phyloP scores from a whole-genome alignment of 2,113 vertebrate species.

The Oryzias woworae region DNA sequence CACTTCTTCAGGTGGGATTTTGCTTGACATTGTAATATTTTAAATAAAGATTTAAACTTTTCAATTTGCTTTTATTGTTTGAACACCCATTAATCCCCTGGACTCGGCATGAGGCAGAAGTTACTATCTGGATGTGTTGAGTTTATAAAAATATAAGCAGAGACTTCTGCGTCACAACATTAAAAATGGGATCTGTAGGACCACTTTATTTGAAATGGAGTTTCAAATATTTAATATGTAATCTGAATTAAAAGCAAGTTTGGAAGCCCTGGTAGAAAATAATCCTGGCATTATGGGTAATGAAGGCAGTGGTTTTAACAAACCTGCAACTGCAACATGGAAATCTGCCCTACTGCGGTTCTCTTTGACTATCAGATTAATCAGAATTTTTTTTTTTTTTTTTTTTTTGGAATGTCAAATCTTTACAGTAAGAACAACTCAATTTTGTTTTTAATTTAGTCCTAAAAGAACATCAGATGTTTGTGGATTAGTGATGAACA shows the following conservation, averaged over 20 bases:
- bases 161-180: neutral
- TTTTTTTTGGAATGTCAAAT: too few species aligned
- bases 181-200: neutral
- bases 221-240: too few species aligned
- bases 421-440: too few species aligned
- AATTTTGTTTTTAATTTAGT: too few species aligned
- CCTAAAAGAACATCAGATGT: too few species aligned
- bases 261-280: neutral
- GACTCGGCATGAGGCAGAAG: too few species aligned
- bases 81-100: neutral
- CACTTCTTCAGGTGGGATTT: too few species aligned
- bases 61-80: neutral
- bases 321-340: neutral
- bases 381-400: too few species aligned
- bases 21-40: neutral
- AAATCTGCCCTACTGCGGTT: too few species aligned
- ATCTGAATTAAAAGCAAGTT: neutral
- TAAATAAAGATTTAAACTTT: neutral
- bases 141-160: neutral
- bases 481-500: neutral
- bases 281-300: constrained; percentile 2
- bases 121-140: too few species aligned
- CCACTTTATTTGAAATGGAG: too few species aligned
- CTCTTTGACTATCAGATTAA: too few species aligned
- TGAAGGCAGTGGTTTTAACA: neutral